Evolutionary conservation across 2,888 invertebrate genomes (phyloP).

Genomic region (Eupeodes luniger): DNA sequence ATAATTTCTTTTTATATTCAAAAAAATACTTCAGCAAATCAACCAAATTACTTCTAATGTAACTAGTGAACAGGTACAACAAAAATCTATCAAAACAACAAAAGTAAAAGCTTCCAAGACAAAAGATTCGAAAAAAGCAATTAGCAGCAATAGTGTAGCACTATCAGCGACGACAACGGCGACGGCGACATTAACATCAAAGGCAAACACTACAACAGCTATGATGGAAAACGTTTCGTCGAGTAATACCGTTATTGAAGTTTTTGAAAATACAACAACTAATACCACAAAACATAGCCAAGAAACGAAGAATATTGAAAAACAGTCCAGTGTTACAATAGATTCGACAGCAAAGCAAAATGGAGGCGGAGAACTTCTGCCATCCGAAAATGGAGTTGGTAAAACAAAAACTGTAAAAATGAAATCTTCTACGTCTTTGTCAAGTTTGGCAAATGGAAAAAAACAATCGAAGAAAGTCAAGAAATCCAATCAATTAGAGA

Average conservation of each 20-base stretch:
- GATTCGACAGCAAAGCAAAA: constrained; percentile 38
- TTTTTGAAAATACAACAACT: constrained; percentile 34
- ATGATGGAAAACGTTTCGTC: constrained; percentile 1
- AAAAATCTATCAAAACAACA: constrained; percentile 48
- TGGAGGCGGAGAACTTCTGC: neutral
- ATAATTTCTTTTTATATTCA: neutral
- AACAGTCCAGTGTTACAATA: constrained; percentile 8
- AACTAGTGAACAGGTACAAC: constrained; percentile 49
- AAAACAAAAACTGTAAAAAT: constrained; percentile 56
- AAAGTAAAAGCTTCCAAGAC: constrained; percentile 59
- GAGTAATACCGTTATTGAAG: constrained; percentile 42
- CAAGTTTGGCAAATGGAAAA: constrained; percentile 80
- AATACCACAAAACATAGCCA: neutral
- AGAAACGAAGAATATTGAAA: constrained; percentile 49
- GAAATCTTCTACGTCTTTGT: constrained; percentile 38
- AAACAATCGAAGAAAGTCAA: constrained; percentile 88
- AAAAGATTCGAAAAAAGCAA: constrained; percentile 56
- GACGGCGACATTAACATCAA: constrained; percentile 10
- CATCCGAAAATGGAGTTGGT: constrained; percentile 47
- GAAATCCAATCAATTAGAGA: constrained; percentile 86
- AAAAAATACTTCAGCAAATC: constrained; percentile 32
- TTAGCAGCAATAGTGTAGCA: constrained; percentile 40
- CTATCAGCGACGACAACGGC: constrained; percentile 4
- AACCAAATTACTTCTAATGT: constrained; percentile 46
- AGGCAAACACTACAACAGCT: neutral